Base-by-base conservation (phyloP, 2,113 vertebrate species). In the Lota lota region DNA sequence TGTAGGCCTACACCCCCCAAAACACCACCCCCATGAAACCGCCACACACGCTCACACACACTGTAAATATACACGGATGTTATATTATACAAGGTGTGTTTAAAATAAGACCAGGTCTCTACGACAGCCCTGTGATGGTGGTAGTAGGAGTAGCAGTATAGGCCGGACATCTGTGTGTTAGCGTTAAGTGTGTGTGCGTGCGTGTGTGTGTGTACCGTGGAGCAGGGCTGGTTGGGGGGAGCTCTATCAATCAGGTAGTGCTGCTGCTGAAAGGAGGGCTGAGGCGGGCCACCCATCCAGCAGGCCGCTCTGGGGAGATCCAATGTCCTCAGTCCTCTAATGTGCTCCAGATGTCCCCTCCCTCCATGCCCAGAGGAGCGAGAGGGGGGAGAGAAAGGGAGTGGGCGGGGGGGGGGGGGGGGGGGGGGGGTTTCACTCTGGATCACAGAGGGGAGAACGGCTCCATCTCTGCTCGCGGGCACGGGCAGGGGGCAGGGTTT, bases 221-320 rank as follows among this genome's bases (percentile, higher is more conserved):
- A 54, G 36, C 67, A 40, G 59, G 69, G 28, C 22, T 63, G 70
- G 62, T 50, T 40, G 47, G 64, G 68, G 65, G 61, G 69, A 74
- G 88, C 81, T 74, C 88, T 82, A 89, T 92, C 89, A 91, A 91
- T 92, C 89, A 91, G 81, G 74, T 82, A 60, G 76, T 75, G 67
- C 75, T 74, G 75, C 81, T 88, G 89, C 87, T 92, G 91, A 92
- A 88, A 92, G 83, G 85, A 33, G 78, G 87, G 79, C 79, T 78
- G 63, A 80, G 78, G 73, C 47, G 74, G 90, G 88, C 92, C 92
- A 93, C 92, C 92, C 92, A 92, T 86, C 83, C 90, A 89, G 92
- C 61, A 72, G 14, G 82, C 80, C 79, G 75, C 89, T 87, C 79
- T 72, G 88, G 86, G 88, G 87, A 85, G 91, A 92, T 92, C 89